Evolutionary conservation across 2,888 invertebrate species (phyloP).

Genomic region (Pterostichus niger): DNA sequence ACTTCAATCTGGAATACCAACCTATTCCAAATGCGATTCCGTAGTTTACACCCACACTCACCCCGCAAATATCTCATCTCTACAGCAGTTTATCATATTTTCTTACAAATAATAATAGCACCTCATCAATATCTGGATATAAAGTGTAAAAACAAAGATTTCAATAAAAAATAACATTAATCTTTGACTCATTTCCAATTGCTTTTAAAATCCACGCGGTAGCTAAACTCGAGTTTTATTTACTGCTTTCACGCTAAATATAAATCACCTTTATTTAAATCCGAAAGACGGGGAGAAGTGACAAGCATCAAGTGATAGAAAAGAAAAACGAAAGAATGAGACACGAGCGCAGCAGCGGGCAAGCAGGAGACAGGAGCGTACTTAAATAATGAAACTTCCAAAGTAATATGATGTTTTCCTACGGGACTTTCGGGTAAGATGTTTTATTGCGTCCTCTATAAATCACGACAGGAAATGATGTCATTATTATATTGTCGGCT

Average conservation of each 20-base stretch:
- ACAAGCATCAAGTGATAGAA: conserved; percentile 64
- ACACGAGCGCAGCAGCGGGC: conserved; percentile 2
- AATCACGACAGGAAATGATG: conserved; percentile 75
- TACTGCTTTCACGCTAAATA: conserved; percentile 54
- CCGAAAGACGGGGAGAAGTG: conserved; percentile 47
- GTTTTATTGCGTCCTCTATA: conserved; percentile 70
- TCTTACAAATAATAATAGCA: too few relatives aligned
- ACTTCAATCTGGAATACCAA: too few relatives aligned
- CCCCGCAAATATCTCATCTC: too few relatives aligned
- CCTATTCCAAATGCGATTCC: too few relatives aligned
- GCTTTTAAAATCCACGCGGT: conserved; percentile 22
- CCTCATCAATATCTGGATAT: not conserved
- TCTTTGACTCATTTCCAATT: conserved; percentile 44
- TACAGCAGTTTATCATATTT: too few relatives aligned
- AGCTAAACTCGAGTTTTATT: conserved; percentile 25
- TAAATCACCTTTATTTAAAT: conserved; percentile 66
- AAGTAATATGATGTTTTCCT: conserved; percentile 66
- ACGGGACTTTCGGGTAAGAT: conserved; percentile 59
- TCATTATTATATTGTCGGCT: conserved; percentile 75
- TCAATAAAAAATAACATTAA: conserved; percentile 25
- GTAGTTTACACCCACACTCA: too few relatives aligned
- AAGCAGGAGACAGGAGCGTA: conserved; percentile 32
- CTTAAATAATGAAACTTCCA: conserved; percentile 67
- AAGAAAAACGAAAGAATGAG: conserved; percentile 55
- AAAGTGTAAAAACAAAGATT: not conserved